Conservation (phyloP, 2,888 invertebrate species). For the Parasteatoda lunata region DNA sequence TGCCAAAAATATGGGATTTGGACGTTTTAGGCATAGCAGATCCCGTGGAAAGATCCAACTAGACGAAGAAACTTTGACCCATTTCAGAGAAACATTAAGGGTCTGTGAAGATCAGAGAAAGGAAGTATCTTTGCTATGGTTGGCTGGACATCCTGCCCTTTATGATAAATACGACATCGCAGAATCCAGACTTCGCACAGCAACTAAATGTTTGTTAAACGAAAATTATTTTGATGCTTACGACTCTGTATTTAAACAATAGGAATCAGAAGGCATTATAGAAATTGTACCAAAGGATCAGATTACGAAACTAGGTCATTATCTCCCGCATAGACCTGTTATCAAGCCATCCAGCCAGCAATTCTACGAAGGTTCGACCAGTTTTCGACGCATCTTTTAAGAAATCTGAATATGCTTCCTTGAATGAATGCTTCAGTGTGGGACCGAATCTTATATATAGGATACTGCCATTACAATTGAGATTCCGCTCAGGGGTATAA, state of each 20-base stretch:
- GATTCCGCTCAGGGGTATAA: slow-evolving; percentile 13
- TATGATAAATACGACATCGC: too few relatives aligned
- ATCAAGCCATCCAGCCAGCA: slow-evolving; percentile 22
- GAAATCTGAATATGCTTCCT: slow-evolving; percentile 14
- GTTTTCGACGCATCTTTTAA: slow-evolving; percentile 36
- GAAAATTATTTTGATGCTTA: too few relatives aligned
- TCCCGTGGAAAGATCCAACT: too few relatives aligned
- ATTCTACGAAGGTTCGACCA: slow-evolving; percentile 25
- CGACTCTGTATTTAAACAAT: neutral
- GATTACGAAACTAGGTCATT: slow-evolving; percentile 2
- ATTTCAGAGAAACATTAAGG: slow-evolving; percentile 9
- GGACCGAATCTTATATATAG: slow-evolving; percentile 20
- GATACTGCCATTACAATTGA: slow-evolving; percentile 11
- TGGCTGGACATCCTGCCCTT: too few relatives aligned
- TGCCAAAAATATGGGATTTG: too few relatives aligned
- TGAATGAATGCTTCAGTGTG: too few relatives aligned
- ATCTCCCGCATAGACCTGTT: slow-evolving; percentile 21
- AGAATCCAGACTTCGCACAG: too few relatives aligned
- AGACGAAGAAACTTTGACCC: slow-evolving; percentile 14
- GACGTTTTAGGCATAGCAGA: too few relatives aligned
- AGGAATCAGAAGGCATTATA: slow-evolving; percentile 5
- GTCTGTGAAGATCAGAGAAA: slow-evolving; percentile 4
- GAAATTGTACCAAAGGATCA: neutral
- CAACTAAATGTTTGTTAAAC: too few relatives aligned
- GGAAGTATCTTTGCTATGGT: too few relatives aligned